phyloP scores from a whole-genome alignment of 1,140 invertebrate genomes.

The Calliphora vicina region DNA sequence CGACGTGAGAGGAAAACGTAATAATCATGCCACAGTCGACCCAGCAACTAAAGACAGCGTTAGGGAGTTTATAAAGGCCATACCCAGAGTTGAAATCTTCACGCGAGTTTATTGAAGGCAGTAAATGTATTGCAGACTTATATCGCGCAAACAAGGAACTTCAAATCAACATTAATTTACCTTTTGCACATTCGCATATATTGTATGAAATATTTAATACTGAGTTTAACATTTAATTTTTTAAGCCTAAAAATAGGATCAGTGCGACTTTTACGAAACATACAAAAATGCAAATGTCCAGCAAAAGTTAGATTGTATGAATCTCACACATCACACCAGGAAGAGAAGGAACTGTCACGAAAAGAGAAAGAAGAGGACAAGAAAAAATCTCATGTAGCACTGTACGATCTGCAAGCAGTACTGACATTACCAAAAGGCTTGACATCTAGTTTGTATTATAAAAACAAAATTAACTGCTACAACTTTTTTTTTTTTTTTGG shows the following conservation, averaged over 20 bases:
- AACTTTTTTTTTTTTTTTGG: conserved; percentile 47
- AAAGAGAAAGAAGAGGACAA: conserved; percentile 56
- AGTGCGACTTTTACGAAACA: conserved; percentile 56
- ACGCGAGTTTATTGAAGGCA: neutral
- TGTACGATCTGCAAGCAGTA: conserved; percentile 59
- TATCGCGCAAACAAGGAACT: neutral
- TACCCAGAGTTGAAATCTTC: neutral
- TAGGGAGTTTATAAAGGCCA: neutral
- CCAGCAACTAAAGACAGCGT: neutral
- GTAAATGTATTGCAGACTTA: neutral
- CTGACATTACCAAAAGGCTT: conserved; percentile 55
- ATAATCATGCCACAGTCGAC: neutral
- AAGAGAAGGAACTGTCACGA: conserved; percentile 50
- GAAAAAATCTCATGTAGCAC: conserved; percentile 47
- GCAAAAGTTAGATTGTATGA: conserved; percentile 42
- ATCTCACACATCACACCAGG: conserved; percentile 51
- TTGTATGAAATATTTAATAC: conserved; percentile 50
- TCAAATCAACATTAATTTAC: conserved; percentile 25
- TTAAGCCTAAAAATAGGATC: conserved; percentile 62
- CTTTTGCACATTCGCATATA: conserved; percentile 39
- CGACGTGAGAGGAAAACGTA: neutral
- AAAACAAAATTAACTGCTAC: conserved; percentile 54
- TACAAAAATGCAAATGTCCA: conserved; percentile 50
- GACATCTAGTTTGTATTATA: conserved; percentile 59
- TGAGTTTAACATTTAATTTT: conserved; percentile 57